Evolutionary conservation across 2,888 invertebrate species (phyloP).

Genomic region (Tethea ocularis): DNA sequence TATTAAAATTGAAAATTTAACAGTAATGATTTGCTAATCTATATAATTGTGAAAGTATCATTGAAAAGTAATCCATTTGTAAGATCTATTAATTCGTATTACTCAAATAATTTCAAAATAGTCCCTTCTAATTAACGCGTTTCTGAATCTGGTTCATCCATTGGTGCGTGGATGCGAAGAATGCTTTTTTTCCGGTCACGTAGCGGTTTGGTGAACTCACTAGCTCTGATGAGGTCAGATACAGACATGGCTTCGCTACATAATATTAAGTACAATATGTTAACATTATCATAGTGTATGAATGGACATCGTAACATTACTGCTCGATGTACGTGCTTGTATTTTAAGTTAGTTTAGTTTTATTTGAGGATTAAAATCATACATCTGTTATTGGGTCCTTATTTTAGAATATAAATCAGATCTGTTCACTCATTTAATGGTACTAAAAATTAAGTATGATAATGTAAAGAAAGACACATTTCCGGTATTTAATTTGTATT

Average conservation of each 20-base stretch:
- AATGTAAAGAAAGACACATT: not conserved
- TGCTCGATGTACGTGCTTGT: not conserved
- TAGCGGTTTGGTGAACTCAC: slow-evolving; percentile 68
- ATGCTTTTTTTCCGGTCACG: slow-evolving; percentile 65
- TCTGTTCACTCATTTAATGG: no score
- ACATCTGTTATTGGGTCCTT: no score
- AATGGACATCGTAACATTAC: not conserved
- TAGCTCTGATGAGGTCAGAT: slow-evolving; percentile 54
- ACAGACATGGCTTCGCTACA: slow-evolving; percentile 33
- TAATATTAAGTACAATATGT: slow-evolving; percentile 36
- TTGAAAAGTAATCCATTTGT: not conserved
- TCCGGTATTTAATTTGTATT: not conserved
- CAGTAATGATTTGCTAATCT: not conserved
- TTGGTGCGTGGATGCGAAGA: slow-evolving; percentile 10
- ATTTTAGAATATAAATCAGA: no score
- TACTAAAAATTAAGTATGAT: not conserved
- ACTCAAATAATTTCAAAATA: slow-evolving; percentile 4
- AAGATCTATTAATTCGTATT: not conserved
- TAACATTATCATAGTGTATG: slow-evolving; percentile 21
- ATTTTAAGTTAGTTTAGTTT: not conserved
- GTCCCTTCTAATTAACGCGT: slow-evolving; percentile 30
- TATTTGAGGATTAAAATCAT: not conserved
- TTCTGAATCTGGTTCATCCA: slow-evolving; percentile 18
- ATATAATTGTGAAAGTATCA: not conserved
- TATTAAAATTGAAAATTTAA: no score